phyloP scores from a whole-genome alignment of 1,140 invertebrate genomes.

The Ridgeia piscesae region DNA sequence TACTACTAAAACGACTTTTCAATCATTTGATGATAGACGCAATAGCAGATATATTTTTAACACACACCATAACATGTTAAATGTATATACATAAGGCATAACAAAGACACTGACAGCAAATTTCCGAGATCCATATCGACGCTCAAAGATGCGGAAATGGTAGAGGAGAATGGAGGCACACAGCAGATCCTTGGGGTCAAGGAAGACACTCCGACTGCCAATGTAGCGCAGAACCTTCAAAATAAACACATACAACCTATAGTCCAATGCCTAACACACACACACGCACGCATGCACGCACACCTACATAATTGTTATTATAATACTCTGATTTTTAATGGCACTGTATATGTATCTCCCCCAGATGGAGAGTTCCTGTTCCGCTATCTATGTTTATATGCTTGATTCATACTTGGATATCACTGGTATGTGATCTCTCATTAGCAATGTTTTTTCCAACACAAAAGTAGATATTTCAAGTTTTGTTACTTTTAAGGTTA shows the following conservation, averaged over 20 bases:
- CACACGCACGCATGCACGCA: background rate
- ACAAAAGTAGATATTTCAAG: background rate
- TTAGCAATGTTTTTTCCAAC: too few species aligned
- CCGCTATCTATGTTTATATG: too few species aligned
- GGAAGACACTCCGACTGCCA: constrained; percentile 59
- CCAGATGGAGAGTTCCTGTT: too few species aligned
- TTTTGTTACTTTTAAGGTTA: background rate
- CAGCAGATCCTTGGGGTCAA: constrained; percentile 63
- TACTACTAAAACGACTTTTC: too few species aligned
- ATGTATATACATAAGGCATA: background rate
- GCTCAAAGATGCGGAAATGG: constrained; percentile 65
- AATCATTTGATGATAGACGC: too few species aligned
- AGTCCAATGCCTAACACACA: background rate
- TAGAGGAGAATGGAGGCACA: constrained; percentile 63
- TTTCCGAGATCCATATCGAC: constrained; percentile 63
- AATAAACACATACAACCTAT: background rate
- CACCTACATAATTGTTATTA: constrained; percentile 24
- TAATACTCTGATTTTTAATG: background rate
- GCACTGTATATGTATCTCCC: too few species aligned
- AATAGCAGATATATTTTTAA: too few species aligned
- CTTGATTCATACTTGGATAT: too few species aligned
- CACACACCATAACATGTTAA: background rate
- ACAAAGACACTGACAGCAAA: constrained; percentile 50
- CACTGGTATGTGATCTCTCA: too few species aligned
- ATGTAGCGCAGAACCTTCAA: constrained; percentile 60